A percentile compares a stretch with the other conserved stretches of the same genome.
phyloP scores from a whole-genome alignment of 2,113 vertebrate genomes.

The Variabilichromis moorii region DNA sequence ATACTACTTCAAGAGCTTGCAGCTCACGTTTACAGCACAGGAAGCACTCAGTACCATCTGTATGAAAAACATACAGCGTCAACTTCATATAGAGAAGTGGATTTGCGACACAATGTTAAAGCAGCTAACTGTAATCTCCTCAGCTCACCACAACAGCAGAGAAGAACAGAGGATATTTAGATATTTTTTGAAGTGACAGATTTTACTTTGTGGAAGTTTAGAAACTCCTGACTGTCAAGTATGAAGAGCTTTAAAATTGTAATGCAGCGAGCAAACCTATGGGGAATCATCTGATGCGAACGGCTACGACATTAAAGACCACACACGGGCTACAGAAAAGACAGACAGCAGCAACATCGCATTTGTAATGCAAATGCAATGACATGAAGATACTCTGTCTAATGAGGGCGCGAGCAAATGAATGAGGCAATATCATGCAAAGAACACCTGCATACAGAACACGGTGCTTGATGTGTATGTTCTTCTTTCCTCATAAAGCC shows the following conservation, averaged over 20 bases:
- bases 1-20: background rate
- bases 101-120: background rate
- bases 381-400: background rate
- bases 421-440: constrained; percentile 16
- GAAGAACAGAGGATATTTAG: background rate
- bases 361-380: constrained; percentile 29
- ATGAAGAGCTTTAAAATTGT: background rate
- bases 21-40: background rate
- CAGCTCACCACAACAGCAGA: background rate
- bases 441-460: constrained; percentile 48
- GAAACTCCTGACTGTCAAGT: background rate
- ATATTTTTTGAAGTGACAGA: background rate
- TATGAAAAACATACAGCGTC: background rate
- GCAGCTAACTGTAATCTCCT: background rate
- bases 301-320: background rate
- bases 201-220: background rate
- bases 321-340: background rate
- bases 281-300: background rate
- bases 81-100: background rate
- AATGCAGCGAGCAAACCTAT: background rate
- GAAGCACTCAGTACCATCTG: background rate
- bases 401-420: constrained; percentile 5
- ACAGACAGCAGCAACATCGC: background rate
- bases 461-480: constrained; percentile 5
- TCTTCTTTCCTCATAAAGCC: constrained; percentile 1